These are phyloP conservation scores for Apeira syringaria DNA, from an alignment of 2,888 invertebrate genomes.

Conservation along the genomic window DNA sequence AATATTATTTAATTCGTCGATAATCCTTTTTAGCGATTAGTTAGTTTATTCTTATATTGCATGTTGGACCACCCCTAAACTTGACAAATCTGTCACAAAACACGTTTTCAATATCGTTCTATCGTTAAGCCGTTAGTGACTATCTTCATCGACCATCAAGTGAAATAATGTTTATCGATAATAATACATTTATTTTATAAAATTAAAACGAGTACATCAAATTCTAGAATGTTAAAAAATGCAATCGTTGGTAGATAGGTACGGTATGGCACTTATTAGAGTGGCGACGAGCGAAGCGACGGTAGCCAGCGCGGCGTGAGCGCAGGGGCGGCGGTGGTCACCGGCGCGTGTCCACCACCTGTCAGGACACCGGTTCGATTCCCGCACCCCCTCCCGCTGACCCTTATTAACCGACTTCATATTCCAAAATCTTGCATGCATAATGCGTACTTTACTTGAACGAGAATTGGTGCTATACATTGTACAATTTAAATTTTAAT, in stretches of 20 bases:
- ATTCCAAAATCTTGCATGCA: slow-evolving; percentile 71
- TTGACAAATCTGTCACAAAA: too few species aligned
- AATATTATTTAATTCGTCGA: too few species aligned
- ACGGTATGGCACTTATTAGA: slow-evolving; percentile 41
- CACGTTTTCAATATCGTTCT: too few species aligned
- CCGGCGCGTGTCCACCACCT: slow-evolving; percentile 76
- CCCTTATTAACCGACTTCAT: slow-evolving; percentile 65
- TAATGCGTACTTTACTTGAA: slow-evolving; percentile 47
- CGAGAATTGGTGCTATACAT: slow-evolving; percentile 17
- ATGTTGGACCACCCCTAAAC: too few species aligned
- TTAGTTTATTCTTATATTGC: too few species aligned
- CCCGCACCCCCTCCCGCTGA: slow-evolving; percentile 44
- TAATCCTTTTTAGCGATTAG: too few species aligned
- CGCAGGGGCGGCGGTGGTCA: slow-evolving; percentile 42
- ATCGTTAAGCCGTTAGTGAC: too few species aligned
- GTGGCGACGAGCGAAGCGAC: slow-evolving; percentile 27
- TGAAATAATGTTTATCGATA: too few species aligned
- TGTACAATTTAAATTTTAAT: slow-evolving; percentile 34
- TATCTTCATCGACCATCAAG: too few species aligned
- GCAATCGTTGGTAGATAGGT: slow-evolving; percentile 2
- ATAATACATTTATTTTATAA: too few species aligned
- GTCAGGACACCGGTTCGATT: slow-evolving; percentile 54
- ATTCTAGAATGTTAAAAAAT: background rate
- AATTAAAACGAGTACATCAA: too few species aligned
- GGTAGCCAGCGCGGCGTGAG: slow-evolving; percentile 28